phyloP scores from a whole-genome alignment of 2,113 vertebrate genomes.

The Chinchilla lanigera region DNA sequence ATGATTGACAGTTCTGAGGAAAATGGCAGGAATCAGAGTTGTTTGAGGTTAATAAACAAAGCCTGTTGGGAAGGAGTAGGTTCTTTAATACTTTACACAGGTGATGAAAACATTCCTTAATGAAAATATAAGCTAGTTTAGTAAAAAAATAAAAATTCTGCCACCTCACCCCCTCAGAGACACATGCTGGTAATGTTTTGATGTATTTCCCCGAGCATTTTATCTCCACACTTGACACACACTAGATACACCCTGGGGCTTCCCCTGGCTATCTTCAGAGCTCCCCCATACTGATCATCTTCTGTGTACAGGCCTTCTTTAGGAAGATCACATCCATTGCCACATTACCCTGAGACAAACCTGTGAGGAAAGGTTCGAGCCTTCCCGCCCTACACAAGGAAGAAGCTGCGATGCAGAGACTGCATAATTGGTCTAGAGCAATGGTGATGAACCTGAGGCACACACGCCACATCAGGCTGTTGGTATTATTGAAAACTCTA shows the following conservation, averaged over 20 bases:
- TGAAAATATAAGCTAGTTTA: constrained; percentile 53
- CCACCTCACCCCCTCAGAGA: not conserved
- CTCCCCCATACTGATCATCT: not conserved
- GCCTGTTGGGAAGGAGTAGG: not conserved
- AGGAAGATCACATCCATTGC: not conserved
- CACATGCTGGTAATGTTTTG: not conserved
- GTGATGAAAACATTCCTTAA: constrained; percentile 54
- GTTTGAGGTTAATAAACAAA: constrained; percentile 53
- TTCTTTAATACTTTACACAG: constrained; percentile 68
- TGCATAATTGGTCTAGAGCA: too few species aligned
- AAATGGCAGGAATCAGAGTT: constrained; percentile 12
- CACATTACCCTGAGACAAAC: not conserved
- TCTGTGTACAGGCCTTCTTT: too few species aligned
- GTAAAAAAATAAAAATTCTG: not conserved
- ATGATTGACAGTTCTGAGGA: constrained; percentile 48
- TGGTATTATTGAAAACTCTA: not conserved
- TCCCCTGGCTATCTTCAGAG: not conserved
- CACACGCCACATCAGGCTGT: not conserved
- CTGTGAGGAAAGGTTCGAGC: not conserved
- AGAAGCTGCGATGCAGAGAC: not conserved
- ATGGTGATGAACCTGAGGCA: not conserved
- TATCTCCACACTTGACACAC: not conserved
- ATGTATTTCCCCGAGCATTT: not conserved
- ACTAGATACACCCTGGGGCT: not conserved
- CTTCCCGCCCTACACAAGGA: not conserved